Conservation (phyloP, 2,888 invertebrate species). For the Stenodera caucasica region DNA sequence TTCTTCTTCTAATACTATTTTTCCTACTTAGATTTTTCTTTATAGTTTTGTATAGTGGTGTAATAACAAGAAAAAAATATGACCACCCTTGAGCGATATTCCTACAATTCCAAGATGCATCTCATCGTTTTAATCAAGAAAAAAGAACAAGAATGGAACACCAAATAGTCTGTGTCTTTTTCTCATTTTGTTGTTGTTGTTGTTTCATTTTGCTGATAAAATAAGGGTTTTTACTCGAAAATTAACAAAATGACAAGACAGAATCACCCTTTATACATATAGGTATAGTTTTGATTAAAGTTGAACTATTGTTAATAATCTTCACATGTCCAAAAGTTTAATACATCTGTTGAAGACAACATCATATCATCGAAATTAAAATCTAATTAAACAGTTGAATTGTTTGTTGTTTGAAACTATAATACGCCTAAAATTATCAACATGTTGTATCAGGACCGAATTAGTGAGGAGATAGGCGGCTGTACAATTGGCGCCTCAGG, state of each 20-base stretch:
- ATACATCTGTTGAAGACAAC: not conserved
- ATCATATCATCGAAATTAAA: not conserved
- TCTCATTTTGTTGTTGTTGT: not conserved
- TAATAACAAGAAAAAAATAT: too few species aligned
- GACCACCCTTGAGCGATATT: constrained; percentile 20
- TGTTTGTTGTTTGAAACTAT: not conserved
- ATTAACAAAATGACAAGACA: too few species aligned
- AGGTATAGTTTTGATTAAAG: not conserved
- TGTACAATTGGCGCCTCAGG: too few species aligned
- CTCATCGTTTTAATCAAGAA: constrained; percentile 20
- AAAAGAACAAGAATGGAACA: not conserved
- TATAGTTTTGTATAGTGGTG: not conserved
- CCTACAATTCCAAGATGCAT: constrained; percentile 25
- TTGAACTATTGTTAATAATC: not conserved
- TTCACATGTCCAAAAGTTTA: not conserved
- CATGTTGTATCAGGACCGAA: too few species aligned
- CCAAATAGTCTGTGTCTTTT: not conserved
- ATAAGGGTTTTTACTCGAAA: not conserved
- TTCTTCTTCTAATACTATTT: not conserved
- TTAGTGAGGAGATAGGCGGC: too few species aligned
- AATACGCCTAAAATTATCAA: not conserved
- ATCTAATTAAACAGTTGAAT: not conserved
- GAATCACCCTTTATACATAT: not conserved
- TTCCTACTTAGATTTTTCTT: not conserved
- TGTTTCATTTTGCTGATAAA: not conserved